Conservation (phyloP, 2,888 invertebrate genomes). For the Neoascia interrupta region DNA sequence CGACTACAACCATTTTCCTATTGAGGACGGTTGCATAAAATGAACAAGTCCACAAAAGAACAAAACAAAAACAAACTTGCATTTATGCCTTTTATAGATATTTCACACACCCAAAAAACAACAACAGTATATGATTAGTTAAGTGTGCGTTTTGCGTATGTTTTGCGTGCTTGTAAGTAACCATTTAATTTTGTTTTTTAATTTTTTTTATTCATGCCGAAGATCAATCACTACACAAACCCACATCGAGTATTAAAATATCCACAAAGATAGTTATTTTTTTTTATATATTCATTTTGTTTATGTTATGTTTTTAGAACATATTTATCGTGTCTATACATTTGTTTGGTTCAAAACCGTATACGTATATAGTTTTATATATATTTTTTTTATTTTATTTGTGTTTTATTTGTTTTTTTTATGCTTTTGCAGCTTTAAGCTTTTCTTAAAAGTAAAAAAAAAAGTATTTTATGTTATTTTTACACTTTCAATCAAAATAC, state of each 20-base stretch:
- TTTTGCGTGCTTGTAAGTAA: conserved; percentile 25
- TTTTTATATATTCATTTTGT: conserved; percentile 42
- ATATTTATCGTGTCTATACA: conserved; percentile 4
- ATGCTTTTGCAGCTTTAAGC: conserved; percentile 54
- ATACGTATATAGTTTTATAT: neutral
- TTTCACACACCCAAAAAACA: conserved; percentile 15
- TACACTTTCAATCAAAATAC: conserved; percentile 18
- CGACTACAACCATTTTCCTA: neutral
- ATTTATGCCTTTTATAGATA: conserved; percentile 53
- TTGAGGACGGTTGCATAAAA: conserved; percentile 28
- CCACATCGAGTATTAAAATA: conserved; percentile 61
- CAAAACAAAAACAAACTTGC: conserved; percentile 43
- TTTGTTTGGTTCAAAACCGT: conserved; percentile 50
- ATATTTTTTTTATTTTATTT: conserved; percentile 4
- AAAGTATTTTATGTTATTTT: conserved; percentile 4
- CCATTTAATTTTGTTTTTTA: conserved; percentile 5
- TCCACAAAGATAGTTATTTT: conserved; percentile 49
- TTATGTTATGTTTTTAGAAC: neutral
- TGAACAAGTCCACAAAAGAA: conserved; percentile 23
- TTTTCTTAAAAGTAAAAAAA: conserved; percentile 30
- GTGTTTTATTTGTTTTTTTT: conserved; percentile 16
- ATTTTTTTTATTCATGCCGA: conserved; percentile 37
- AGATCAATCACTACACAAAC: conserved; percentile 47
- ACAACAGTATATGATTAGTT: conserved; percentile 44
- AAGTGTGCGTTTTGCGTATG: conserved; percentile 39